Evolutionary conservation across 2,888 invertebrate genomes (phyloP).

Genomic region (Tanypteryx hageni): DNA sequence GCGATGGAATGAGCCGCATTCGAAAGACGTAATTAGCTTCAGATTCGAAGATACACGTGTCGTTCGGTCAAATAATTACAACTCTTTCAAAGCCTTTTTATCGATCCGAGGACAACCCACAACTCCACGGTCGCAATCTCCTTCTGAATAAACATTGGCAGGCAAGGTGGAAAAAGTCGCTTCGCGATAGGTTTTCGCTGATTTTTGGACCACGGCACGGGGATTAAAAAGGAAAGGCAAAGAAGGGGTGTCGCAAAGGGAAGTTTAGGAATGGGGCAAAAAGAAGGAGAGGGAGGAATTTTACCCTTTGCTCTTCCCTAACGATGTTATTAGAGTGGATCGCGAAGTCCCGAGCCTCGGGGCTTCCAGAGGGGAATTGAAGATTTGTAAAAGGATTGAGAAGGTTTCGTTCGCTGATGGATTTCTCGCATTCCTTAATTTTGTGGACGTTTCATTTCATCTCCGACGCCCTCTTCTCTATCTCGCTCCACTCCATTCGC

Average conservation of each 20-base stretch:
- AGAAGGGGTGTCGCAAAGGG: background rate
- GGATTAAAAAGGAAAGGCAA: too few relatives aligned
- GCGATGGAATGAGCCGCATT: background rate
- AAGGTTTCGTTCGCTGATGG: conserved; percentile 5
- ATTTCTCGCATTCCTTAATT: conserved; percentile 10
- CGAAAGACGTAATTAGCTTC: background rate
- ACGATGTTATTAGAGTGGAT: conserved; percentile 20
- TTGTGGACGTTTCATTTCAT: conserved; percentile 25
- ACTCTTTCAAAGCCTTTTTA: background rate
- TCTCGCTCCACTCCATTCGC: background rate
- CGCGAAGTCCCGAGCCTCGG: background rate
- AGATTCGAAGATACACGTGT: background rate
- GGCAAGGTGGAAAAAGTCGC: background rate
- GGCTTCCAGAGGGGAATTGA: background rate
- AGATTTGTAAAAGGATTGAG: conserved; percentile 22
- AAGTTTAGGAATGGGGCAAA: background rate
- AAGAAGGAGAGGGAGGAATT: background rate
- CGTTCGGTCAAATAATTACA: background rate
- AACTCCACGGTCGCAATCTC: background rate
- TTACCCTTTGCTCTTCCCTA: conserved; percentile 19
- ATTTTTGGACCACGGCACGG: too few relatives aligned
- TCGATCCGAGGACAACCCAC: background rate
- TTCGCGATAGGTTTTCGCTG: too few relatives aligned
- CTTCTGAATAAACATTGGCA: background rate
- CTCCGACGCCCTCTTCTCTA: background rate